Evolutionary conservation across 1,140 invertebrate species (phyloP), one percentile per base, ranked within the genome.

Genomic region (Lamellibrachia luymesi): DNA sequence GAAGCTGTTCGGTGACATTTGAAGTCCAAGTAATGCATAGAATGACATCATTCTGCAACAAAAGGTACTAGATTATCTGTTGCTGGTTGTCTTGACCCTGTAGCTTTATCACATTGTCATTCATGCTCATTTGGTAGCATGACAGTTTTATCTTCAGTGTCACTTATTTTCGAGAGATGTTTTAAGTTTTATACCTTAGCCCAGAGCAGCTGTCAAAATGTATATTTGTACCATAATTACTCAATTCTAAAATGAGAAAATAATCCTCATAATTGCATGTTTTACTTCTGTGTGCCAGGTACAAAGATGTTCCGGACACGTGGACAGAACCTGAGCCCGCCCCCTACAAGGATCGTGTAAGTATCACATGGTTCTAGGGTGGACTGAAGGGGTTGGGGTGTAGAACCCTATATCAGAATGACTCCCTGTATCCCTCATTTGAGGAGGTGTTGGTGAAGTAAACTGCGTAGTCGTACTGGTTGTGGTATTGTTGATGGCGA

Each of bases 291-390:
- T 91, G 49, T 38, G 10, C 27, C n/a, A 98, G 98, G 95, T 99
- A 98, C 97, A 97, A 98, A 94, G 97, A 98, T 94, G 98, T 99
- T 94, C 98, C 98, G 17, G 98, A 99, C 94, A 97, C 99, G 51
- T 99, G 99, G 98, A 97, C 98, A 94, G 97, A 98, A 4, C 99
- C 99, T 50, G 97, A 97, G 92, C 97, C 98, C 4, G 98, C 98
- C 94, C 97, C 98, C 0, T 99, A 98, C 96, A 98, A 95, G 97
- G 96, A 97, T 95, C 95, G 96, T 93, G 97, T 97, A 95, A 95
- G 96, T 95, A 92, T 51, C 38, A 50, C 49, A 91, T 4, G 8
- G 13, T 91, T 25, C 10, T 27, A 27, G 6, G 7, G 6, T 91
- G 6, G 22, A 91, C 90, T 91, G 27, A 7, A 91, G 6, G 22